Conservation (phyloP, 2,113 vertebrate genomes). For the Maccullochella peelii region DNA sequence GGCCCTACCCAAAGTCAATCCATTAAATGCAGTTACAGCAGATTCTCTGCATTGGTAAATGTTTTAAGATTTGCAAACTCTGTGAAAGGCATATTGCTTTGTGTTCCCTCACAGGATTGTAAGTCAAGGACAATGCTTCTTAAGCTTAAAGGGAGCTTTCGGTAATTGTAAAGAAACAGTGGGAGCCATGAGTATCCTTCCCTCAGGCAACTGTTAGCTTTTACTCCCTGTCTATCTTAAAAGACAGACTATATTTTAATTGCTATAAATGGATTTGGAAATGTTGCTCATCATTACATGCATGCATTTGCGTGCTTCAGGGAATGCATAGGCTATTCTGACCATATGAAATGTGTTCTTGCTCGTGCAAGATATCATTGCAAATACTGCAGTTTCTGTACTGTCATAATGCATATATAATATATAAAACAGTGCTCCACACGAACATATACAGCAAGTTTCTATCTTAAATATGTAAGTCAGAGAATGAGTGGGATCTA, state of each 20-base stretch:
- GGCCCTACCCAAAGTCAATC: neutral
- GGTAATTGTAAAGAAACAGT: conserved; percentile 26
- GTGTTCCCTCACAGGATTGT: conserved; percentile 1
- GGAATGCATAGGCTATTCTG: conserved; percentile 22
- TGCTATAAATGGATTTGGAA: conserved; percentile 51
- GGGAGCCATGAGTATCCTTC: conserved; percentile 26
- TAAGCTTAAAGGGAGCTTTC: conserved; percentile 32
- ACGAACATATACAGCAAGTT: neutral
- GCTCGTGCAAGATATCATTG: conserved; percentile 34
- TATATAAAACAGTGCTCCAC: conserved; percentile 15
- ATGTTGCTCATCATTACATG: conserved; percentile 31
- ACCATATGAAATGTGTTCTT: conserved; percentile 7
- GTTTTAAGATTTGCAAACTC: conserved; percentile 27
- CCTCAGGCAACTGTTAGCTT: conserved; percentile 47
- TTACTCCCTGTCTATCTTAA: conserved; percentile 32
- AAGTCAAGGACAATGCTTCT: conserved; percentile 34
- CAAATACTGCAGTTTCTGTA: conserved; percentile 11
- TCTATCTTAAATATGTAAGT: neutral
- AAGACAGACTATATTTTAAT: conserved; percentile 36
- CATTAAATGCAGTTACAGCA: conserved; percentile 10
- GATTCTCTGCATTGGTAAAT: conserved; percentile 15
- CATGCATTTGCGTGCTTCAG: conserved; percentile 39
- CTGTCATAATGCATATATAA: conserved; percentile 8
- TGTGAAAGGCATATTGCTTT: conserved; percentile 29
- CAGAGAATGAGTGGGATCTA: neutral